Base-by-base conservation (phyloP, 2,888 invertebrate species). In the Polyploca ridens region DNA sequence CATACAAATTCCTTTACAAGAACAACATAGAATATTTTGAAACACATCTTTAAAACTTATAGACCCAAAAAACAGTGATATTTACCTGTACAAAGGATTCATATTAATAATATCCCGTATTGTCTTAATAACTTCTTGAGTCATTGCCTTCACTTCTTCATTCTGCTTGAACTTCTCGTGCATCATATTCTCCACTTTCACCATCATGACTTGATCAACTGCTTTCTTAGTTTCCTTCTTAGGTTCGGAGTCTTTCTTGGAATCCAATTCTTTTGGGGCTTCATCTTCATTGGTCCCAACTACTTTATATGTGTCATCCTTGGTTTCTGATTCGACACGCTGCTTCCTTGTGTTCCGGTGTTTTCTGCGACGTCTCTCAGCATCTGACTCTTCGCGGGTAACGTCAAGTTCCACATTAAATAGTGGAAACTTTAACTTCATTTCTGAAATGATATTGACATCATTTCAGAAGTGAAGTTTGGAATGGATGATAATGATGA, bases 91-190 rank as follows among this genome's bases (percentile, higher is more conserved):
- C 66, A 99, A 92, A 0, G 99, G 99, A 95, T 99, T 99, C 94
- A 99, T 95, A 73, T 98, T 98, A 69, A 99, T 99, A 67, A 99
- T 99, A 90, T 99, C 99, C 64, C 99, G 95, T 72, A 99, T 99
- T 0, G 99, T 99, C 91, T 99, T 99, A 60, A 99, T 98, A 66
- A 99, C 96, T 94, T 99, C 99, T 88, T 99, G 99, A 0, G 98
- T 99, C 65, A 99, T 86, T 0, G 99, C 99, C 93, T 99, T 99
- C 14, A 99, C 97, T 94, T 99, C 99, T 84, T 99, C 98, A 0
- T 97, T 98, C 86, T 97, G 97, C 72, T 96, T 95, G 86, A 98
- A 99, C 75, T 97, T 97, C 70, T 98, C 97, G 78, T 99, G 98
- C 65, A 96, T 95, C 63, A 99, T 90, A 93, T 99, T 99, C 87